Base-by-base conservation (phyloP, 1,140 invertebrate genomes). In the Saxidomus purpurata region DNA sequence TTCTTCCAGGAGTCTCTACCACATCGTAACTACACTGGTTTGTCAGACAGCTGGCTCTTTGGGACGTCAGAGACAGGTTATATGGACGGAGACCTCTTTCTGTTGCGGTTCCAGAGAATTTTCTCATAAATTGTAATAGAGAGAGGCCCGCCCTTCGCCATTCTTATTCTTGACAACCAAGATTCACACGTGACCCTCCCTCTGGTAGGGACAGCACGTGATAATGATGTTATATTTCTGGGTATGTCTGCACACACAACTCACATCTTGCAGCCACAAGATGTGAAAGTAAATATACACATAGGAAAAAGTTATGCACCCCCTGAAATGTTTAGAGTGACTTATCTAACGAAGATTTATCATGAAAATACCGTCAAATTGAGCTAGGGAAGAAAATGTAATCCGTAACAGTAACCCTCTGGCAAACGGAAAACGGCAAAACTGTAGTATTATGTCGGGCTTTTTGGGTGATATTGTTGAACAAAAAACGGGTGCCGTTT, bases 181-280 rank as follows among this genome's bases (percentile, higher is more conserved):
- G 90, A 92, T 25, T 93, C 89, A 36, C 95, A 96, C 89, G 69
- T 94, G n/a, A n/a, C n/a, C n/a, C n/a, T n/a, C n/a, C n/a, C n/a
- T n/a, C n/a, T n/a, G n/a, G n/a, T n/a, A n/a, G 91, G 94, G 77
- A 93, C 19, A 25, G 89, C 91, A 34, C 88, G 76, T 34, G 81
- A 63, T 19, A 90, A 92, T 85, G 59, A 61, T 19, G 67, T 90
- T 34, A 49, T 77, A n/a, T 31, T 92, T 15, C n/a, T 92, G n/a
- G n/a, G n/a, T n/a, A n/a, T n/a, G n/a, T n/a, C n/a, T n/a, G n/a
- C n/a, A n/a, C n/a, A n/a, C n/a, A 83, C 90, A 59, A 82, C 55
- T 19, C 85, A 88, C 47, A 86, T 79, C 9, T 71, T 91, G 9
- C 91, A 91, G 55, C 89, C 90, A 36, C 52, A 90, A 19, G 83